Conservation (phyloP, 92 coral and sea anemone species). For the Meandrina meandrites region DNA sequence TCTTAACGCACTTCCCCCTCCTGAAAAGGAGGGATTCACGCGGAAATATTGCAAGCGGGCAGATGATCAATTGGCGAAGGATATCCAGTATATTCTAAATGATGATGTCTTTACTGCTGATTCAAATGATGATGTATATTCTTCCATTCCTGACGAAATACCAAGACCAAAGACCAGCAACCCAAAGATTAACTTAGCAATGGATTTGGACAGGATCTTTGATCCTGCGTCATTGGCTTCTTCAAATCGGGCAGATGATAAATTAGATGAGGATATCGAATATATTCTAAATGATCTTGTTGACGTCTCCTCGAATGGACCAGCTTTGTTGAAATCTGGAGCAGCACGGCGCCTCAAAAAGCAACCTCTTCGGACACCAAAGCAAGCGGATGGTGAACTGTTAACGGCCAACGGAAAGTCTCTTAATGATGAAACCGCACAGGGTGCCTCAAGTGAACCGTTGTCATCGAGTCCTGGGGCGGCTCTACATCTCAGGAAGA, state of each 20-base stretch:
- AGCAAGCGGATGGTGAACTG: background rate
- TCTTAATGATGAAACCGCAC: background rate
- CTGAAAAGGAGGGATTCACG: background rate
- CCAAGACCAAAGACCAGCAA: background rate
- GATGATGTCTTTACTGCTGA: background rate
- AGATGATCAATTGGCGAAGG: background rate
- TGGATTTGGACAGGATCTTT: background rate
- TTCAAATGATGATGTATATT: background rate
- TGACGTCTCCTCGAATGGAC: background rate
- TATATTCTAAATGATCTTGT: background rate
- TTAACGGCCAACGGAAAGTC: no score
- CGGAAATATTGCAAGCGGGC: no score
- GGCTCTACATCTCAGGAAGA: background rate
- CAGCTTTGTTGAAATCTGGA: background rate
- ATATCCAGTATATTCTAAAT: background rate
- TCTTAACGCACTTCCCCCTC: background rate
- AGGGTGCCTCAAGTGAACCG: background rate
- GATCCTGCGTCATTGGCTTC: background rate
- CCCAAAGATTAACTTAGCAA: background rate
- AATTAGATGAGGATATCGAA: background rate
- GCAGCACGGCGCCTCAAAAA: background rate
- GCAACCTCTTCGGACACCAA: background rate
- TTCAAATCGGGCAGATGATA: background rate
- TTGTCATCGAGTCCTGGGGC: background rate
- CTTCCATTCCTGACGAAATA: background rate